These are phyloP conservation scores for Spodoptera littoralis DNA, from an alignment of 2,888 invertebrate genomes.

Conservation along the genomic window DNA sequence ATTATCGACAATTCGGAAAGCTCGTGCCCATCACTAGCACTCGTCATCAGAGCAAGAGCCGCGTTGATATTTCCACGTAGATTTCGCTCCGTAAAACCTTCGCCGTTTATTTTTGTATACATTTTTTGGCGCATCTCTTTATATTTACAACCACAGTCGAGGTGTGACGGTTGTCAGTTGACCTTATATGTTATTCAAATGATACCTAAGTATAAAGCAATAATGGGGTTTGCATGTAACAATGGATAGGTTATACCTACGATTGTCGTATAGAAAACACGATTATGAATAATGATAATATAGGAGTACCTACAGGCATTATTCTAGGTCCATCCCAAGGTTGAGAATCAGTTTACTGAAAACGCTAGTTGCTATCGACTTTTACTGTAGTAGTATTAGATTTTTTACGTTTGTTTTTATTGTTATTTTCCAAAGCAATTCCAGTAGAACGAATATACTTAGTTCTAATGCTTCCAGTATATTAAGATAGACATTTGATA, in stretches of 20 bases:
- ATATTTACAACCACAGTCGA: constrained; percentile 76
- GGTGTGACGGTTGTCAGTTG: constrained; percentile 63
- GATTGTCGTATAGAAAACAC: constrained; percentile 20
- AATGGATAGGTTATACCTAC: constrained; percentile 31
- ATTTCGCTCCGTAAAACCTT: constrained; percentile 88
- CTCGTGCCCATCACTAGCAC: constrained; percentile 72
- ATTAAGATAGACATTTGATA: too few relatives aligned
- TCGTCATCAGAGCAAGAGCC: constrained; percentile 85
- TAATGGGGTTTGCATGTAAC: constrained; percentile 42
- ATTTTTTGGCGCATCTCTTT: constrained; percentile 82
- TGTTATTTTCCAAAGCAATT: too few relatives aligned
- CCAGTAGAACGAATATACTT: too few relatives aligned
- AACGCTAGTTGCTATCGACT: not conserved
- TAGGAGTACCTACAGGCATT: constrained; percentile 10
- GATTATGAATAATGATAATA: constrained; percentile 24
- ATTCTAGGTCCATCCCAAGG: constrained; percentile 2
- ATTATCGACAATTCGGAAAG: constrained; percentile 61
- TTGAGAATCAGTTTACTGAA: constrained; percentile 3
- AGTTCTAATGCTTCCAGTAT: too few relatives aligned
- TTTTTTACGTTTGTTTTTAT: too few relatives aligned
- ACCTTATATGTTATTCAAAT: constrained; percentile 53
- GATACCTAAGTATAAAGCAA: constrained; percentile 26
- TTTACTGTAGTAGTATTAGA: not conserved
- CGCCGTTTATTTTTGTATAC: constrained; percentile 85
- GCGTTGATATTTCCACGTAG: constrained; percentile 88